Evolutionary conservation across 2,113 vertebrate genomes (phyloP).

Genomic region (Psephotus haematonotus): DNA sequence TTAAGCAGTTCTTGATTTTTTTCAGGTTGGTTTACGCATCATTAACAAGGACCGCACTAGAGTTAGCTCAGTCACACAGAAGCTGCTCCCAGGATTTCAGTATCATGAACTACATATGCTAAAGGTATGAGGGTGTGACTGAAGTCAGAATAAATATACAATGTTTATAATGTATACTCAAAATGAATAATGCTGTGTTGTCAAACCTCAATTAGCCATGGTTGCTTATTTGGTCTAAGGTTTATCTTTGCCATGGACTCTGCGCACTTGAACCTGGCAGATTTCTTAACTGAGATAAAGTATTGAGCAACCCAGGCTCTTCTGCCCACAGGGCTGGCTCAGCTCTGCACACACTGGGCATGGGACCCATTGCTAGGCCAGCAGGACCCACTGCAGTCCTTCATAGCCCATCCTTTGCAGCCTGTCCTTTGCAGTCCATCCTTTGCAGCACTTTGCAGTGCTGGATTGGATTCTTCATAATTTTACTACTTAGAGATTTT

Average conservation of each 20-base stretch:
- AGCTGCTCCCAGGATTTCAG: constrained; percentile 29
- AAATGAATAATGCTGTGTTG: constrained; percentile 15
- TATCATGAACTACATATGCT: neutral
- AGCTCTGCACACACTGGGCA: rapidly evolving
- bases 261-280: neutral
- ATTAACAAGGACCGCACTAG: constrained; percentile 43
- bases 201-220: constrained; percentile 1
- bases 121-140: neutral
- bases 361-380: neutral
- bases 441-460: neutral
- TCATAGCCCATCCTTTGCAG: neutral
- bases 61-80: constrained; percentile 49
- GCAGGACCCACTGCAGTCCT: neutral
- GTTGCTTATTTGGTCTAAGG: neutral
- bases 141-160: neutral
- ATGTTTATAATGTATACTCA: neutral
- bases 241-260: neutral
- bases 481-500: neutral
- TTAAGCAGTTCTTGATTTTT: constrained; percentile 61
- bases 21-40: constrained; percentile 34
- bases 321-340: neutral
- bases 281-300: neutral
- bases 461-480: neutral
- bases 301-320: neutral
- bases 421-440: neutral